Percentiles rank a stretch among this genome's conserved stretches.
These are phyloP conservation scores for Melanostoma mellinum DNA, from an alignment of 2,888 invertebrate genomes.

Conservation along the genomic window DNA sequence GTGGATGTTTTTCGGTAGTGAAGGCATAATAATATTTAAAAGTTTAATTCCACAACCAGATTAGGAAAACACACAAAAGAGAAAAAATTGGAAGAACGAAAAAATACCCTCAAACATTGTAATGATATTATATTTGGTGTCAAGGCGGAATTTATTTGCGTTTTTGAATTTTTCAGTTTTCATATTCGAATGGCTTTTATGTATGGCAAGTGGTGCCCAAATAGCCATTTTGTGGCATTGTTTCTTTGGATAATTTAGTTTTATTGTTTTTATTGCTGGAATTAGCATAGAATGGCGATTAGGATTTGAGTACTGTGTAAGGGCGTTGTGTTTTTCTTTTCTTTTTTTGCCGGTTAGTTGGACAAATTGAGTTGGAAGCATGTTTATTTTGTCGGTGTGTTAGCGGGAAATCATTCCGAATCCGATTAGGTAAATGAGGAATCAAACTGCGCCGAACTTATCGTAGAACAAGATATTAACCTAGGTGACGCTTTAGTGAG, in stretches of 20 bases:
- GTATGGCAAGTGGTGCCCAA: constrained; percentile 9
- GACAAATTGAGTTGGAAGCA: background rate
- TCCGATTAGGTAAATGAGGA: constrained; percentile 9
- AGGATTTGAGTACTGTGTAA: constrained; percentile 15
- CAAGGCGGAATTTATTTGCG: constrained; percentile 66
- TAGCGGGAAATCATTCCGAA: background rate
- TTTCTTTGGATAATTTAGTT: constrained; percentile 59
- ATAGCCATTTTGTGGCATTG: constrained; percentile 54
- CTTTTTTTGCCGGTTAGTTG: too few species aligned
- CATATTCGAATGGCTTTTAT: constrained; percentile 49
- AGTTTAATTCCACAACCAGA: constrained; percentile 39
- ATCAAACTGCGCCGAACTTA: constrained; percentile 11
- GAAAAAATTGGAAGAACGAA: background rate
- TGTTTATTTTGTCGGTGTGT: background rate
- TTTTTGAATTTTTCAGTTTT: constrained; percentile 61
- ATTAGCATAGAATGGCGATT: constrained; percentile 59
- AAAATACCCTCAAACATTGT: constrained; percentile 12
- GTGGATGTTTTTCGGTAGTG: constrained; percentile 15
- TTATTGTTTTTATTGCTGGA: constrained; percentile 59
- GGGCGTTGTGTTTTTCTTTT: background rate
- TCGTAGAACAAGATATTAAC: background rate
- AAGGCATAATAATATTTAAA: constrained; percentile 33
- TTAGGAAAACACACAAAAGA: background rate
- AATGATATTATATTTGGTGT: constrained; percentile 60
- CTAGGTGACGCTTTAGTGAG: too few species aligned